phyloP scores from a whole-genome alignment of 2,797 vertebrate species.

The Tokudaia muenninki region DNA sequence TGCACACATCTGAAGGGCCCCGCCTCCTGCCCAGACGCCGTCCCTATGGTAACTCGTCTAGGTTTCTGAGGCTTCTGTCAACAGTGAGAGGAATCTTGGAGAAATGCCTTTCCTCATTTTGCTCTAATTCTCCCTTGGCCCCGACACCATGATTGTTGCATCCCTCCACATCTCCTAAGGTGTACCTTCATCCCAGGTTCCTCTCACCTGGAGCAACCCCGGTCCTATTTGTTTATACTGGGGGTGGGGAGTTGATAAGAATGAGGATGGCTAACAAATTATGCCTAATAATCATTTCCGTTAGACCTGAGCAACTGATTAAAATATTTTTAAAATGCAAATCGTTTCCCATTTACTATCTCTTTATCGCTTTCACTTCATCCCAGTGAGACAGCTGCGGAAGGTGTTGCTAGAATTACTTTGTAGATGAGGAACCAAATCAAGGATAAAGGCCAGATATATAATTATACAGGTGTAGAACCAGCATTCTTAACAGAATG shows the following conservation, averaged over 20 bases:
- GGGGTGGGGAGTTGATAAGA: background rate
- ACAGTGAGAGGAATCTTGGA: background rate
- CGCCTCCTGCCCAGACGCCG: conserved; percentile 53
- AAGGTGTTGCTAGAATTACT: background rate
- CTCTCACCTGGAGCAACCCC: background rate
- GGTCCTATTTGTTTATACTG: background rate
- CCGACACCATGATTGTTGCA: background rate
- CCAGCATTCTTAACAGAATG: background rate
- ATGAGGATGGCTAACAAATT: background rate
- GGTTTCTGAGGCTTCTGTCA: background rate
- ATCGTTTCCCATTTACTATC: background rate
- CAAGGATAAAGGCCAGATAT: background rate
- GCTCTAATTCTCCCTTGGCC: background rate
- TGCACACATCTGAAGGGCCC: conserved; percentile 40
- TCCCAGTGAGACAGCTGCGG: background rate
- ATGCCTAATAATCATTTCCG: conserved; percentile 21
- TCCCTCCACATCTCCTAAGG: background rate
- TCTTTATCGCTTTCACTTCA: background rate
- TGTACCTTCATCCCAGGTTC: background rate
- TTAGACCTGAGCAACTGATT: background rate
- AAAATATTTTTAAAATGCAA: background rate
- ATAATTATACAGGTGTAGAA: background rate
- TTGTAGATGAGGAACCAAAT: background rate
- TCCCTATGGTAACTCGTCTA: conserved; percentile 82
- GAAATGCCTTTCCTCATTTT: background rate